phyloP scores from a whole-genome alignment of 2,888 invertebrate species.

The Andrena bicolor region DNA sequence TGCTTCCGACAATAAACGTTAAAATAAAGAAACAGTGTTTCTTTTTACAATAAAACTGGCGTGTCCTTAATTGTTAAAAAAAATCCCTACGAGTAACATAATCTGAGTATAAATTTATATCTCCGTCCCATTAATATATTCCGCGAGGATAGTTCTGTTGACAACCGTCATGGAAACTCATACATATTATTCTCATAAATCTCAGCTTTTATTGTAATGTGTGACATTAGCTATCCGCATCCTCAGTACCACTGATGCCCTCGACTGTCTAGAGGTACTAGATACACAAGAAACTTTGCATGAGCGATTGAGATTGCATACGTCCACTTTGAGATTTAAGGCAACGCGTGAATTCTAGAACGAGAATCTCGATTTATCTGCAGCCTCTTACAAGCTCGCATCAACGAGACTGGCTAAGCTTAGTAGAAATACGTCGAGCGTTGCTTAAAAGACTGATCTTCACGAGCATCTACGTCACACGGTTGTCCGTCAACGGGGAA shows the following conservation, averaged over 20 bases:
- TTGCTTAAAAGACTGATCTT: constrained; percentile 12
- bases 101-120: constrained; percentile 1
- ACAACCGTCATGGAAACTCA: not conserved
- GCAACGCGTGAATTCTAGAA: constrained; percentile 34
- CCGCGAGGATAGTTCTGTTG: not conserved
- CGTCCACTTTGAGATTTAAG: constrained; percentile 24
- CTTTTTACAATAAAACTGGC: not conserved
- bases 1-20: not conserved
- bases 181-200: constrained; percentile 12
- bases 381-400: not conserved
- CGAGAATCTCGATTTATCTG: constrained; percentile 1
- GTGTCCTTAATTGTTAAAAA: not conserved
- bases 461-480: constrained; percentile 25
- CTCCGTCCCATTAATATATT: not conserved
- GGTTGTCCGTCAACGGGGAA: constrained; percentile 29
- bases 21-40: not conserved
- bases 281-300: not conserved
- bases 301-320: not conserved
- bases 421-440: not conserved
- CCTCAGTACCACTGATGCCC: not conserved
- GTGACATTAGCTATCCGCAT: constrained; percentile 36
- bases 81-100: not conserved
- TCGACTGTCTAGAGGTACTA: not conserved
- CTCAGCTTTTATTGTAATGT: constrained; percentile 31
- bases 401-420: not conserved